Evolutionary conservation across 2,888 invertebrate species (phyloP).

Genomic region (Bellardia bayeri): DNA sequence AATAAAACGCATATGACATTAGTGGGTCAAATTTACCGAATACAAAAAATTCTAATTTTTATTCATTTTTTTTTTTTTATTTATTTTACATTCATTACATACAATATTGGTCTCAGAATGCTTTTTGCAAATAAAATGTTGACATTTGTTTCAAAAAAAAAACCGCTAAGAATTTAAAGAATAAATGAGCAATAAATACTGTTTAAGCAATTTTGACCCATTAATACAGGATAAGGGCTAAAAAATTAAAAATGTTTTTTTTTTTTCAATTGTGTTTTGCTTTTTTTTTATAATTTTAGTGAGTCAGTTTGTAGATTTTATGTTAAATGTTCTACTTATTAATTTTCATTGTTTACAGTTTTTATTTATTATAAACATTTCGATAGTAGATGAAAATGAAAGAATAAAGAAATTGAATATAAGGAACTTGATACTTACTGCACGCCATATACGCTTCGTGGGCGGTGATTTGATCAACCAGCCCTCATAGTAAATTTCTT

Average conservation of each 20-base stretch:
- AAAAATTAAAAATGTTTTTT: background rate
- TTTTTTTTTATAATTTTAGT: background rate
- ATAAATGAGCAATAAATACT: no score
- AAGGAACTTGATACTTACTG: slow-evolving; percentile 88
- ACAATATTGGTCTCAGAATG: no score
- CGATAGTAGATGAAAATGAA: slow-evolving; percentile 14
- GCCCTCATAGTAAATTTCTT: slow-evolving; percentile 88
- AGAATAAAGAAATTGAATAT: slow-evolving; percentile 32
- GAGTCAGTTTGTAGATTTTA: slow-evolving; percentile 13
- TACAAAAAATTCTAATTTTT: no score
- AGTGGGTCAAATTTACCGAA: no score
- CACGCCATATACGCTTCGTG: slow-evolving; percentile 95
- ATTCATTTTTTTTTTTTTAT: no score
- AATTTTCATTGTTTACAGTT: slow-evolving; percentile 23
- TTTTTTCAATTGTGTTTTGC: background rate
- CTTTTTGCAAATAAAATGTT: no score
- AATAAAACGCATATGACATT: no score
- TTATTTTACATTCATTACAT: no score
- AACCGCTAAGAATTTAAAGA: no score
- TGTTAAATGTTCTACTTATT: background rate
- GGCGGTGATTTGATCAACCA: slow-evolving; percentile 98
- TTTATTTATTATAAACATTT: background rate
- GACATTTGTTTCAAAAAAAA: no score
- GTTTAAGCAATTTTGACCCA: no score
- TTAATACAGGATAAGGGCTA: no score